A percentile compares a stretch with the other conserved stretches of the same genome.
These are phyloP conservation scores for Poecilia picta DNA, from an alignment of 2,797 vertebrate genomes.

Conservation along the genomic window DNA sequence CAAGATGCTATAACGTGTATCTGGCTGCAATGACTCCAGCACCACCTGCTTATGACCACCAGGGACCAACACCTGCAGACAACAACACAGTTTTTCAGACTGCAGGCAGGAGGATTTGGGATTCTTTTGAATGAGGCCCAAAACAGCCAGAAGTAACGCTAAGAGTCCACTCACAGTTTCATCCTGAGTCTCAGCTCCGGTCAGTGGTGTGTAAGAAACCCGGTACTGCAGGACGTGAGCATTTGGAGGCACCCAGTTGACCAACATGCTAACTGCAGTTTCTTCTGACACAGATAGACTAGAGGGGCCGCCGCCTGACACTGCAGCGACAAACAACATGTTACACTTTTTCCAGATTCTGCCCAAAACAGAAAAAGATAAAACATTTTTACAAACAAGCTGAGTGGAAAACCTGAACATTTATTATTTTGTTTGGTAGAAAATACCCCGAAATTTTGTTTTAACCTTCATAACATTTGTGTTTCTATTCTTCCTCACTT, in stretches of 20 bases:
- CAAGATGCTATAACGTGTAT: constrained; percentile 86
- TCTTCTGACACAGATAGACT: constrained; percentile 84
- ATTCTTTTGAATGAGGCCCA: neutral
- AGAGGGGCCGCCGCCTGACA: constrained; percentile 84
- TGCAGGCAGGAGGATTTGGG: neutral
- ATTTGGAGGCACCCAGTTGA: constrained; percentile 88
- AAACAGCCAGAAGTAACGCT: neutral
- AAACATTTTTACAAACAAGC: neutral
- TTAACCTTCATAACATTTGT: neutral
- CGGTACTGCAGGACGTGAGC: constrained; percentile 88
- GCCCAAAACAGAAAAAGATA: neutral
- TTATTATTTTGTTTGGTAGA: neutral
- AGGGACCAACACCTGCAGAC: constrained; percentile 82
- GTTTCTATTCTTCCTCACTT: neutral
- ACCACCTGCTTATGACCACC: constrained; percentile 77
- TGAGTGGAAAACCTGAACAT: neutral
- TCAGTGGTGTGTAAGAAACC: constrained; percentile 82
- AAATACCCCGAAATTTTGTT: neutral
- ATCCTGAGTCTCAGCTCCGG: constrained; percentile 78
- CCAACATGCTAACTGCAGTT: constrained; percentile 84
- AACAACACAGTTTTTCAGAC: constrained; percentile 43
- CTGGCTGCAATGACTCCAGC: constrained; percentile 84
- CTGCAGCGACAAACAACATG: constrained; percentile 60
- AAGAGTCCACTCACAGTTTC: constrained; percentile 80
- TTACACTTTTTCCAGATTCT: neutral